Evolutionary conservation across 2,888 invertebrate genomes (phyloP), one percentile per base, ranked within the genome.

Genomic region (Balanococcus diminutus): DNA sequence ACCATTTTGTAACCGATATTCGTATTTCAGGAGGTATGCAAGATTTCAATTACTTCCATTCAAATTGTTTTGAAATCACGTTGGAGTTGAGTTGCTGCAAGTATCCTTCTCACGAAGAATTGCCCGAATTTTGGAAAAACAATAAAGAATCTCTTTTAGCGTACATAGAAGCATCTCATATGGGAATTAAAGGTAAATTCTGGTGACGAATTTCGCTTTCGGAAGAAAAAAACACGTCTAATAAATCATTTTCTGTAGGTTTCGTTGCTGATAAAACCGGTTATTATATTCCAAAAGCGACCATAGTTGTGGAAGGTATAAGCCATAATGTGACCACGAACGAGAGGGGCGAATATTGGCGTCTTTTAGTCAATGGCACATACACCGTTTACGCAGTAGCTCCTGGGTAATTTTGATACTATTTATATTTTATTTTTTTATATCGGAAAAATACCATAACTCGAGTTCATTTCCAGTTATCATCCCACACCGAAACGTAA

Each of bases 71-170:
- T 90, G 99, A 99, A 90, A 94, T 99, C 86, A 99, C 99, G 0
- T 93, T 99, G 89, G 99, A 99, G 90, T 90, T 99, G 89, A 96
- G 97, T 72, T 99, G 99, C 91, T 96, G 96, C 91, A 99, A 99
- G 91, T 99, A 93, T 90, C 99, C 99, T 0, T 87, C 89, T 0
- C 94, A 95, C 0, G 90, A 90, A 0, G 91, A 92, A n/a, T 90
- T 99, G 88, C 92, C 94, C 0, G 89, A 90, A 2, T 95, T 95
- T 91, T 99, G 99, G 99, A 89, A 90, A 2, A 92, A 93, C 87
- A 99, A 99, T 90, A 95, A 95, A 89, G 95, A 95, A 88, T 92
- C 98, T 0, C 90, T 99, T 86, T 89, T 99, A 9, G 92, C 94
- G 1, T 98, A 94, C 89, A 93, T 99, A 88, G 96, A 97, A 89